Evolutionary conservation across 2,888 invertebrate species (phyloP).

Genomic region (Plagodis pulveraria): DNA sequence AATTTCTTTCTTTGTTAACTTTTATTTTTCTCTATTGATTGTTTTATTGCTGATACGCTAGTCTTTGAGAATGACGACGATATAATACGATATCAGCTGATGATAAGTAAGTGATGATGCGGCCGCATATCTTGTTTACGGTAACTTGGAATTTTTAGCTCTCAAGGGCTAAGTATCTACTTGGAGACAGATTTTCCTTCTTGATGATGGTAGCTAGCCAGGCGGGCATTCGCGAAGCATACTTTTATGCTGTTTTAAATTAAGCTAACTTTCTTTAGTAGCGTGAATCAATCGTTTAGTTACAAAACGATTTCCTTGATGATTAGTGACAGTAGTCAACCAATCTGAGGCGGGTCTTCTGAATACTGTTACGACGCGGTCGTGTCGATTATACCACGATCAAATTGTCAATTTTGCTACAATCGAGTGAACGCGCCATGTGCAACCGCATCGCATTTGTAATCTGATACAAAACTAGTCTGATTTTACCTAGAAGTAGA

Average conservation of each 20-base stretch:
- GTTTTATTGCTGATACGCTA: too few relatives aligned
- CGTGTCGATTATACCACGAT: conserved; percentile 63
- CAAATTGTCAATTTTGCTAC: conserved; percentile 68
- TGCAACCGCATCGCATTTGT: conserved; percentile 65
- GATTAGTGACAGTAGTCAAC: conserved; percentile 6
- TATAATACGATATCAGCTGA: too few relatives aligned
- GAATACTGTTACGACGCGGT: conserved; percentile 47
- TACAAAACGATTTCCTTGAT: neutral
- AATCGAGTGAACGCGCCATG: conserved; percentile 69
- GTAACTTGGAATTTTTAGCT: too few relatives aligned
- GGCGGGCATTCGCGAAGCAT: too few relatives aligned
- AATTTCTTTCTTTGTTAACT: neutral
- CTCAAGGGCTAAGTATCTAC: too few relatives aligned
- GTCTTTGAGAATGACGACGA: too few relatives aligned
- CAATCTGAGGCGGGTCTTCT: conserved; percentile 1
- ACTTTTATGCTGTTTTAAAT: too few relatives aligned
- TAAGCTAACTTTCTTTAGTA: neutral
- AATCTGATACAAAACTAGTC: conserved; percentile 65
- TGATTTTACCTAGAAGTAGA: conserved; percentile 53
- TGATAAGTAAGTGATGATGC: too few relatives aligned
- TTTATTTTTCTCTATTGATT: too few relatives aligned
- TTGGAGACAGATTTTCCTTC: too few relatives aligned
- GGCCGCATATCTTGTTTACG: too few relatives aligned
- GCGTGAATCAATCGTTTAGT: neutral
- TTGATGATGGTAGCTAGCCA: too few relatives aligned